These are phyloP conservation scores for Amphiprion percula DNA, from an alignment of 2,113 vertebrate genomes.

Conservation along the genomic window DNA sequence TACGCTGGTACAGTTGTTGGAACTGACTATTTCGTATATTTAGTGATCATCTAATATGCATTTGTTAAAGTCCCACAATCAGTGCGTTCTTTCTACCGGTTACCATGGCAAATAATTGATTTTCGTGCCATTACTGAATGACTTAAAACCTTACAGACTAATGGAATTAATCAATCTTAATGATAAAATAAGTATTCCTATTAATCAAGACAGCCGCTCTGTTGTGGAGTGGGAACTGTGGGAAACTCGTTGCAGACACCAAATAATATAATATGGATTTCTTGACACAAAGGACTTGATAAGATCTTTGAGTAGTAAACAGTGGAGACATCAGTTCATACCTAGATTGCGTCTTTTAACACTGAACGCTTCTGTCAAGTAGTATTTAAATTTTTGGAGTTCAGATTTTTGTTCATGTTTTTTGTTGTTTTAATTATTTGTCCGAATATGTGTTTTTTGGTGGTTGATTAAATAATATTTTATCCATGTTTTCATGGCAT, in stretches of 20 bases:
- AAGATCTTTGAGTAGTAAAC: background rate
- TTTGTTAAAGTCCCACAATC: slow-evolving; percentile 41
- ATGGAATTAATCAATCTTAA: slow-evolving; percentile 84
- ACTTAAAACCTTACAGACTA: slow-evolving; percentile 78
- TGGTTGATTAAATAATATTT: background rate
- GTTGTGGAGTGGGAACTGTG: slow-evolving; percentile 34
- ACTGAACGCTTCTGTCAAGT: background rate
- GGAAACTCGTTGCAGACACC: slow-evolving; percentile 33
- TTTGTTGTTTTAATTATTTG: background rate
- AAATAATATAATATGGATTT: slow-evolving; percentile 30
- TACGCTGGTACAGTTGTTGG: slow-evolving; percentile 24
- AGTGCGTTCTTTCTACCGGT: slow-evolving; percentile 56
- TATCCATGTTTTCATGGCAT: background rate
- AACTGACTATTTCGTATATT: slow-evolving; percentile 28
- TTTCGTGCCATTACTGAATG: slow-evolving; percentile 71
- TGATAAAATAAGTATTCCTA: slow-evolving; percentile 85
- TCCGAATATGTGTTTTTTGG: background rate
- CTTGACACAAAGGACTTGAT: slow-evolving; percentile 16
- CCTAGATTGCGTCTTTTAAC: too few species aligned
- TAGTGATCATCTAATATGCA: slow-evolving; percentile 9
- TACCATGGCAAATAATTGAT: slow-evolving; percentile 80
- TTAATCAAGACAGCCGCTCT: slow-evolving; percentile 80
- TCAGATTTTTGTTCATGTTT: too few species aligned
- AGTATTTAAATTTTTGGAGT: too few species aligned
- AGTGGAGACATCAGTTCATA: background rate